Base-by-base conservation (phyloP, 2,888 invertebrate species). In the Laothoe populi region DNA sequence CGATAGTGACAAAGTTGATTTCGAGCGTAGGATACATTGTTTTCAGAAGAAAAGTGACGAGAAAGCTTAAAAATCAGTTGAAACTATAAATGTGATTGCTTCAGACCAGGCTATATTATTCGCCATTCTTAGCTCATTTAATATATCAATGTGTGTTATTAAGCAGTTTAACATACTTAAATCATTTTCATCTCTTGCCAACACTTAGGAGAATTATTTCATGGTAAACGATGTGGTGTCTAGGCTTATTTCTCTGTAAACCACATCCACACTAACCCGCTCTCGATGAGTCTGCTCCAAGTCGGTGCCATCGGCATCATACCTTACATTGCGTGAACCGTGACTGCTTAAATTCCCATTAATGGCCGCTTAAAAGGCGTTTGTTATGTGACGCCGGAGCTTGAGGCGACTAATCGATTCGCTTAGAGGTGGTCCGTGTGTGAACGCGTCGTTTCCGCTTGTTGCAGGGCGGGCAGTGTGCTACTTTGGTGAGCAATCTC, bases 401-500 rank as follows among this genome's bases (percentile, higher is more conserved):
- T 45, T 64, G 57, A 45, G 60, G 57, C 61, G 61, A 60, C 61
- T 57, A 58, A 48, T 57, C 24, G 38, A 35, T 38, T 23, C 46
- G 63, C 65, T 63, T 62, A 35, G 31, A 57, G 64, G 67, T 68
- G 67, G 76, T 76, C 84, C 69, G 75, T 75, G 86, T 86, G 89
- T 88, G 86, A 84, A 79, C 83, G 87, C 87, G 92, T 80, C 78
- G 81, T 90, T 84, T 88, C 82, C 84, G 91, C 90, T 92, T 92
- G 92, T 92, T 92, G 94, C 96, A 97, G 97, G 96, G 96, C 95
- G 96, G 96, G 95, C 96, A 96, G 96, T 97, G 97, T 95, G 96
- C 96, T 95, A 96, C 96, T 95, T 95, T 96, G 96, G 96, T 97
- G 96, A 97, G 96, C 96, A 96, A 96, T 96, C 95, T 95, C 96